Conservation (phyloP, 2,888 invertebrate genomes). For the Dryocosmus kuriphilus region DNA sequence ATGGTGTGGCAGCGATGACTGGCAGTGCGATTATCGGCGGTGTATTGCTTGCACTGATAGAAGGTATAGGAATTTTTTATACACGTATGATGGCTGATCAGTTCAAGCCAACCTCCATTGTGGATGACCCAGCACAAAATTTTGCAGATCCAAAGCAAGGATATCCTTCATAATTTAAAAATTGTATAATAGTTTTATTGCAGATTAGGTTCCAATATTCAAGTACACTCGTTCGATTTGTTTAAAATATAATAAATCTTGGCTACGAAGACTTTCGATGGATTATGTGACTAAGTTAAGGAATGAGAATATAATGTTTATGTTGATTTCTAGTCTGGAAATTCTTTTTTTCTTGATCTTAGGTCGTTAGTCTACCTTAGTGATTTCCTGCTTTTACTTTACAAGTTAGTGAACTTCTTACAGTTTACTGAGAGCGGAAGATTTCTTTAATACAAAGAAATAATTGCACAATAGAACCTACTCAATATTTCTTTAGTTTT, state of each 20-base stretch:
- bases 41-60: constrained; percentile 95
- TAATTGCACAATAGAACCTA: no score
- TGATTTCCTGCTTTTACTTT: not conserved
- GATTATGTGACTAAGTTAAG: constrained; percentile 24
- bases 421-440: not conserved
- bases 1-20: constrained; percentile 92
- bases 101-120: constrained; percentile 90
- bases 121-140: constrained; percentile 86
- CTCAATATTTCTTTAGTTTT: no score
- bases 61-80: constrained; percentile 97
- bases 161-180: constrained; percentile 63
- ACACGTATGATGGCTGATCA: constrained; percentile 95
- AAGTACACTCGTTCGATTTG: constrained; percentile 50
- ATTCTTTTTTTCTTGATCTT: constrained; percentile 9
- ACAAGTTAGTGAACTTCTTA: no score
- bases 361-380: not conserved
- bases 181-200: constrained; percentile 53
- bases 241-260: constrained; percentile 41
- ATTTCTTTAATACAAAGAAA: not conserved
- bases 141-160: constrained; percentile 80
- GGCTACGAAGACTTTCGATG: constrained; percentile 40
- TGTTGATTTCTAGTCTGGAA: constrained; percentile 44
- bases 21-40: constrained; percentile 98
- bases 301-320: constrained; percentile 46
- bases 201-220: constrained; percentile 53